Base-by-base conservation (phyloP, 2,797 vertebrate species). In the Notolabrus celidotus region DNA sequence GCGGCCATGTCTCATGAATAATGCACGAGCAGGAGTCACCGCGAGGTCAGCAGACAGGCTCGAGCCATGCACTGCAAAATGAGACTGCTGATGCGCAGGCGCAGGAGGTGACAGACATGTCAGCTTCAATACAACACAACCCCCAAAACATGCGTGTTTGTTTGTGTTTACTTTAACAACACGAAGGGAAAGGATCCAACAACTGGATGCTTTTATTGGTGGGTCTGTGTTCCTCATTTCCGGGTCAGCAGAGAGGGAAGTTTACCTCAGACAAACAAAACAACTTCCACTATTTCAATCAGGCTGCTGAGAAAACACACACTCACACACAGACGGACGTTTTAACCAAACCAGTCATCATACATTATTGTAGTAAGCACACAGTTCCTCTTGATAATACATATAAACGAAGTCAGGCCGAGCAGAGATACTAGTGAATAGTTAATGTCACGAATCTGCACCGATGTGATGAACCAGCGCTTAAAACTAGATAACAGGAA, bases 11-110 rank as follows among this genome's bases (percentile, higher is more conserved):
- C 93, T 96, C 95, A 96, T 98, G 95, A 95, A 98, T 98, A 96
- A 98, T 98, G 94, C 94, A 97, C 92, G 89, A 92, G 91, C 61
- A 72, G 95, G 94, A 96, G 91, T 97, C 97, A 97, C 87, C 56
- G 88, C 79, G 93, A 95, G 97, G 97, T 99, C 97, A 99, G 93
- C 95, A 98, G 97, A 97, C 97, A 85, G 86, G 90, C 89, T 69
- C 71, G 62, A 77, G 82, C 67, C 59, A 22, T 23, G 69, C 72
- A 61, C 43, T 10, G 50, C 50, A 23, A 4, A 17, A 43, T 38
- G 51, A 64, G 23, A 9, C 14, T 11, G 42, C 23, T 22, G 20
- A 22, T 1, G 69, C 68, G 73, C 69, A 73, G 10, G 82, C 73
- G 74, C 65, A 46, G 39, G 7, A 27, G 17, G 29, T 17, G 33